phyloP scores from a whole-genome alignment of 2,888 invertebrate genomes.

The Campoplex capitator region DNA sequence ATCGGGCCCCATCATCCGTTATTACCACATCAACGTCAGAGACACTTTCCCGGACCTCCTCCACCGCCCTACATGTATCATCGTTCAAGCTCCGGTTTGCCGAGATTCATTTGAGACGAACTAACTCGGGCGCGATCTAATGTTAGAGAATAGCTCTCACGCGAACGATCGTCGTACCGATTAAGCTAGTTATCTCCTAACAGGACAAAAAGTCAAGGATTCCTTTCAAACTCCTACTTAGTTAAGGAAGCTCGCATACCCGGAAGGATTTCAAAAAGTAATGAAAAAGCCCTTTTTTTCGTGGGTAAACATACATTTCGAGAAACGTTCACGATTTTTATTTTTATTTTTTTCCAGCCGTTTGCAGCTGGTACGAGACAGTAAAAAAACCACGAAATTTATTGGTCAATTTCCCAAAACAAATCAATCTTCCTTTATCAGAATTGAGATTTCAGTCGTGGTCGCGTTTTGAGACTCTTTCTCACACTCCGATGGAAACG shows the following conservation, averaged over 20 bases:
- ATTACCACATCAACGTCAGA: constrained; percentile 81
- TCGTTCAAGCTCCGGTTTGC: constrained; percentile 81
- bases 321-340: background rate
- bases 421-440: background rate
- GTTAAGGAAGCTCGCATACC: background rate
- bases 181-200: background rate
- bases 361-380: too few species aligned
- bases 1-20: constrained; percentile 80
- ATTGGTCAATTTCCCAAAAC: background rate
- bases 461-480: too few species aligned
- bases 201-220: background rate
- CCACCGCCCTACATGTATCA: constrained; percentile 82
- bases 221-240: background rate
- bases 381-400: background rate
- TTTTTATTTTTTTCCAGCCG: too few species aligned
- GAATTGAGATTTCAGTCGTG: background rate
- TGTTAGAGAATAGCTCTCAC: constrained; percentile 40
- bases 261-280: background rate
- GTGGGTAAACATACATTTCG: background rate
- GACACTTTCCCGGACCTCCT: constrained; percentile 81
- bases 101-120: constrained; percentile 81
- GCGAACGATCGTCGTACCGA: constrained; percentile 27
- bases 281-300: background rate
- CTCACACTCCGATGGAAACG: too few species aligned
- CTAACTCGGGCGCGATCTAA: constrained; percentile 34